Evolutionary conservation across 2,797 vertebrate species (phyloP).

Genomic region (Merluccius polli): DNA sequence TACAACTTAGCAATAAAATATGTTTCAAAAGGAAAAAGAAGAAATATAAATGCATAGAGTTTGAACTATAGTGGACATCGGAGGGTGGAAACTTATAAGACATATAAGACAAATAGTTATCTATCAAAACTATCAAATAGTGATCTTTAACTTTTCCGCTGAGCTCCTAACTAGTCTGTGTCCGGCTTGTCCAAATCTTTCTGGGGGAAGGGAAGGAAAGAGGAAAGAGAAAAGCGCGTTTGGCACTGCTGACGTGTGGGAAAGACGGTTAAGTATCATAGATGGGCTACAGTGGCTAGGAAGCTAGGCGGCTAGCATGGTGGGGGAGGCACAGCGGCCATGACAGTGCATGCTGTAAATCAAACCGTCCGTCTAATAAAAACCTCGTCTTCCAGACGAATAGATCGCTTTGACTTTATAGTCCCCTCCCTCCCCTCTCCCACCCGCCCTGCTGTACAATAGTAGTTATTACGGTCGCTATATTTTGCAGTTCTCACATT

Average conservation of each 20-base stretch:
- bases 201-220: constrained; percentile 1
- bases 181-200: constrained; percentile 2
- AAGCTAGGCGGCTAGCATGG: constrained; percentile 7
- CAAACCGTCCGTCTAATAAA: constrained; percentile 39
- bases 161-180: background rate
- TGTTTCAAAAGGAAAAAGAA: background rate
- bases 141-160: constrained; percentile 10
- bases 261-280: constrained; percentile 34
- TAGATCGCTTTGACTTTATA: constrained; percentile 45
- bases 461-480: background rate
- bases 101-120: constrained; percentile 10
- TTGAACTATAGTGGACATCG: background rate
- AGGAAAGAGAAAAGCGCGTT: background rate
- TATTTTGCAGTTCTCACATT: background rate
- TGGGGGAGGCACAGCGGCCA: constrained; percentile 9
- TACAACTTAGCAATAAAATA: background rate
- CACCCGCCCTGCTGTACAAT: constrained; percentile 9
- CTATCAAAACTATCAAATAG: constrained; percentile 11
- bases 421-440: background rate
- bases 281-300: background rate
- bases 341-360: constrained; percentile 44
- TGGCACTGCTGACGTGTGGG: background rate
- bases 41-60: background rate
- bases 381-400: constrained; percentile 42
- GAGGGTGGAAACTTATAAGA: background rate